Evolutionary conservation across 2,113 vertebrate species (phyloP), one percentile per base, ranked within the genome.

Genomic region (Forbesichthys papilliferus): DNA sequence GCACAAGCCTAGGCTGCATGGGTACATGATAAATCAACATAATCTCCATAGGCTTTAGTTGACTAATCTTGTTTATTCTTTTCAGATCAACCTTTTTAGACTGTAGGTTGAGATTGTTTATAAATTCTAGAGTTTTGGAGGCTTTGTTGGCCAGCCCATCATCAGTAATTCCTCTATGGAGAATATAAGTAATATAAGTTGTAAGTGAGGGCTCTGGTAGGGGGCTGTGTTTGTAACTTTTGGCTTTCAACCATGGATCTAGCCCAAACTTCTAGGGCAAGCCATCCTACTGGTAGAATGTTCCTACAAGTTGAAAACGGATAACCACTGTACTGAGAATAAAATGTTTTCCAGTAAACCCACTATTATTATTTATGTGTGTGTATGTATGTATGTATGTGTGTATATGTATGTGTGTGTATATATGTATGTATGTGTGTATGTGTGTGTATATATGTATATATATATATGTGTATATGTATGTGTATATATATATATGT

Each of bases 1-100:
- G 76, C 76, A 53, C 48, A 74, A 58, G 56, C 65, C 47, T 61
- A 5, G 2, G 33, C 46, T 86, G 82, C 90, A 88, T 89, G 85
- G 79, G 67, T 74, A 75, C 73, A 80, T 89, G 12, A 14, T 68
- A 54, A 66, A 81, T 82, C 57, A 68, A 64, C 65, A 63, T 70
- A 79, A 71, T 52, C 46, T 73, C 66, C 51, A 67, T 56, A 42
- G 74, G 64, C 68, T 86, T 83, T 47, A 79, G 48, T 55, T 72
- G 59, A 64, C n/a, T 13, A 65, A 42, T 67, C 66, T 67, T 60
- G 46, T 58, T 80, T 82, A 61, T 85, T 62, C 76, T 75, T 48
- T 77, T 46, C 36, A 42, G 36, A 0, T 69, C 60, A 69, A 83
- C 47, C 58, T 69, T 77, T 60, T 48, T 66, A 60, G 66, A 69